Evolutionary conservation across 1,140 invertebrate species (phyloP).

Genomic region (Euura lappo): DNA sequence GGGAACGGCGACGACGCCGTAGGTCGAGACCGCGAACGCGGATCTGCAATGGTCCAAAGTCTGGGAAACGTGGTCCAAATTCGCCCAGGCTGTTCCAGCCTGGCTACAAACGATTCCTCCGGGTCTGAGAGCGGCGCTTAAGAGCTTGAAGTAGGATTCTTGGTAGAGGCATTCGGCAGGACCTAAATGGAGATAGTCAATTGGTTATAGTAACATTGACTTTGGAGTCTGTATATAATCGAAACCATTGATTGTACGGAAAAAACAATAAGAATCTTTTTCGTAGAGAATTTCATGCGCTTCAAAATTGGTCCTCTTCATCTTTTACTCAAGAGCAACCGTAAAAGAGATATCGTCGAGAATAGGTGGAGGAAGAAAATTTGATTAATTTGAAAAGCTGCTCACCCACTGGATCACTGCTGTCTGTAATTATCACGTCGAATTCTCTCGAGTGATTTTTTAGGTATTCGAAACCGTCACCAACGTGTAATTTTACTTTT

Average conservation of each 20-base stretch:
- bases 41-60: slow-evolving; percentile 77
- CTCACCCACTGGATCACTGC: slow-evolving; percentile 90
- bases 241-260: no score
- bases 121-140: slow-evolving; percentile 82
- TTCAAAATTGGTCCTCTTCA: no score
- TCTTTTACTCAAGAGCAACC: no score
- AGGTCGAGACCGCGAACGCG: slow-evolving; percentile 79
- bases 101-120: slow-evolving; percentile 92
- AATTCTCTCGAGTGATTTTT: slow-evolving; percentile 84
- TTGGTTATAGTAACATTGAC: no score
- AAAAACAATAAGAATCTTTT: no score
- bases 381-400: background rate
- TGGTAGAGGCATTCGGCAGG: slow-evolving; percentile 78
- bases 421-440: slow-evolving; percentile 98
- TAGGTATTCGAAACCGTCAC: slow-evolving; percentile 96
- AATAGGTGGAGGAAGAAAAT: no score
- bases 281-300: no score
- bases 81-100: slow-evolving; percentile 92
- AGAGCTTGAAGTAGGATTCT: slow-evolving; percentile 86
- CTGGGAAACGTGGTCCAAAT: slow-evolving; percentile 77
- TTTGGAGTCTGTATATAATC: no score
- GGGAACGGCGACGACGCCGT: slow-evolving; percentile 85
- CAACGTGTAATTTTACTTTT: slow-evolving; percentile 85
- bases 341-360: no score
- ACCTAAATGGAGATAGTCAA: slow-evolving; percentile 48